These are phyloP conservation scores for Corynorhinus townsendii DNA, from an alignment of 2,113 vertebrate species.

Conservation along the genomic window DNA sequence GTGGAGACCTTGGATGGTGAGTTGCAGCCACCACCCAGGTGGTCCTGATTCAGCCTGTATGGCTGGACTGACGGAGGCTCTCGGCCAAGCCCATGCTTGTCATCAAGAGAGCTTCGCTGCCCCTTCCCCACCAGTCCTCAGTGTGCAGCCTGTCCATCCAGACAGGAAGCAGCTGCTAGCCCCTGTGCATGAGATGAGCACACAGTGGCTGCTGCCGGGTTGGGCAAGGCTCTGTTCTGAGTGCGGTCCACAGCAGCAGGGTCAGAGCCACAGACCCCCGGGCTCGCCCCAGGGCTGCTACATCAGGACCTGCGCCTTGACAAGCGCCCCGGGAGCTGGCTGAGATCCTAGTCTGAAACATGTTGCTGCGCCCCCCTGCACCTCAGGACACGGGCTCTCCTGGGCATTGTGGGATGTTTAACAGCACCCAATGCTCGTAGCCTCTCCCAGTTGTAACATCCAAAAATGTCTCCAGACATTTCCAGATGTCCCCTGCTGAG, in stretches of 20 bases:
- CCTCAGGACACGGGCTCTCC: neutral
- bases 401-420: no score
- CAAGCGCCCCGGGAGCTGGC: neutral
- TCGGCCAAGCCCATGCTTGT: neutral
- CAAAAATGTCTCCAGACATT: neutral
- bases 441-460: neutral
- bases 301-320: fast-evolving
- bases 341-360: fast-evolving
- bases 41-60: neutral
- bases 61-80: neutral
- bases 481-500: neutral
- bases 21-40: constrained; percentile 35
- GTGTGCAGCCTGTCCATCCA: neutral
- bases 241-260: neutral
- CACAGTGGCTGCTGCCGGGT: neutral
- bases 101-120: fast-evolving
- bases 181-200: fast-evolving
- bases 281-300: neutral
- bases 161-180: neutral
- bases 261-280: fast-evolving
- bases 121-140: neutral
- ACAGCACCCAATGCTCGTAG: neutral
- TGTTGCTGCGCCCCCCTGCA: neutral
- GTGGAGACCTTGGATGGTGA: constrained; percentile 91
- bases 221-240: neutral